phyloP scores from a whole-genome alignment of 2,888 invertebrate species.

The Phoenoteleia sp. region DNA sequence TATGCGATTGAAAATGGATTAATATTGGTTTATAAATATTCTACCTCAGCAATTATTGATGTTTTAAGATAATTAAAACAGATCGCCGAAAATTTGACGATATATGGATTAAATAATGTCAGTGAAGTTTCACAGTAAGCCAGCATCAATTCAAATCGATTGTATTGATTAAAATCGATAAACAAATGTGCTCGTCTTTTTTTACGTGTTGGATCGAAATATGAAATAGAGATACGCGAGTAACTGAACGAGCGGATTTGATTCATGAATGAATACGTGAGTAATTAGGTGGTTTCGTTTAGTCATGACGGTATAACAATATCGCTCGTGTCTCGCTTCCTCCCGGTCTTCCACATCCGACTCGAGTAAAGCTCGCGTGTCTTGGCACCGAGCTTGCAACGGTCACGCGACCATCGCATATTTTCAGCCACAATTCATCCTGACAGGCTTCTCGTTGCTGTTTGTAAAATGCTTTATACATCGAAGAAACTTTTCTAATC shows the following conservation, averaged over 20 bases:
- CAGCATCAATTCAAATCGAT: no score
- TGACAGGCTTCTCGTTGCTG: constrained; percentile 58
- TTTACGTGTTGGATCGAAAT: constrained; percentile 21
- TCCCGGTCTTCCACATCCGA: constrained; percentile 69
- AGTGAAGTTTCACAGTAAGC: no score
- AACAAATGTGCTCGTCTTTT: constrained; percentile 7
- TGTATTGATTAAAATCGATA: constrained; percentile 11
- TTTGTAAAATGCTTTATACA: constrained; percentile 60
- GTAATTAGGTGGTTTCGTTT: constrained; percentile 70
- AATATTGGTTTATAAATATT: no score
- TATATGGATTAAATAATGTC: no score
- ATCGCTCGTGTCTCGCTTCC: constrained; percentile 59
- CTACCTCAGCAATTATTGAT: no score
- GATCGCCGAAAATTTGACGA: no score
- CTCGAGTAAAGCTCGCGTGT: constrained; percentile 67
- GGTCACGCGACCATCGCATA: constrained; percentile 70
- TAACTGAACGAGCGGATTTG: constrained; percentile 31
- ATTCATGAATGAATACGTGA: constrained; percentile 60
- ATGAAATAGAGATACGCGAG: constrained; percentile 43
- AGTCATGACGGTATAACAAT: constrained; percentile 63
- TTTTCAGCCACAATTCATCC: constrained; percentile 66
- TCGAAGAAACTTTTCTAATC: constrained; percentile 63
- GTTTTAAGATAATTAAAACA: no score
- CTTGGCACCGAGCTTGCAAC: constrained; percentile 59
- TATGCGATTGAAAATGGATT: no score